Evolutionary conservation across 1,140 invertebrate species (phyloP).

Genomic region (Pentalonia nigronervosa): DNA sequence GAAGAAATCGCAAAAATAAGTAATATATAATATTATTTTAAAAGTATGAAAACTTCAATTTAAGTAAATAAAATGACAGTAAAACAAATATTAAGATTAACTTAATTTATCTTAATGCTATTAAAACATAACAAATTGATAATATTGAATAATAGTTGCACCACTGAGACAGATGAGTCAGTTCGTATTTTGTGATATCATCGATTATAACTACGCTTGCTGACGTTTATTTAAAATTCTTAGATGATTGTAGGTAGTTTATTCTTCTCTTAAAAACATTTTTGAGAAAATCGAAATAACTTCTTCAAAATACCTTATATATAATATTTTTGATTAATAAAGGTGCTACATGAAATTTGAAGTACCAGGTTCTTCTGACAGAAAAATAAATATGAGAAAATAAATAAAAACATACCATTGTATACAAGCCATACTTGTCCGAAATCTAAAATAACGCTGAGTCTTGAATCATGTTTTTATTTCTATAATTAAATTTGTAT

Average conservation of each 20-base stretch:
- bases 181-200: background rate
- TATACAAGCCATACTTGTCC: background rate
- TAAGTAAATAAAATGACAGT: background rate
- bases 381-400: background rate
- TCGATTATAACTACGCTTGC: background rate
- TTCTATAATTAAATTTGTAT: background rate
- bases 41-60: background rate
- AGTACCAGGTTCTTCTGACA: background rate
- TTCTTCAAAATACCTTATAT: background rate
- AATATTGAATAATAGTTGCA: background rate
- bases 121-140: background rate
- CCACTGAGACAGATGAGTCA: background rate
- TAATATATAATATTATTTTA: background rate
- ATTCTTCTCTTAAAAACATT: background rate
- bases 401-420: background rate
- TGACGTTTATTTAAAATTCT: background rate
- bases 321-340: background rate
- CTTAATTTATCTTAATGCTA: background rate
- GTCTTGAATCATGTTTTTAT: background rate
- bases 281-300: background rate
- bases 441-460: background rate
- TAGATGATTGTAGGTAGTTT: background rate
- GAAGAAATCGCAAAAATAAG: background rate
- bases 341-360: background rate
- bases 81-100: too few species aligned